Evolutionary conservation across 1,140 invertebrate genomes (phyloP), one percentile per base, ranked within the genome.

Genomic region (Mercenaria mercenaria): DNA sequence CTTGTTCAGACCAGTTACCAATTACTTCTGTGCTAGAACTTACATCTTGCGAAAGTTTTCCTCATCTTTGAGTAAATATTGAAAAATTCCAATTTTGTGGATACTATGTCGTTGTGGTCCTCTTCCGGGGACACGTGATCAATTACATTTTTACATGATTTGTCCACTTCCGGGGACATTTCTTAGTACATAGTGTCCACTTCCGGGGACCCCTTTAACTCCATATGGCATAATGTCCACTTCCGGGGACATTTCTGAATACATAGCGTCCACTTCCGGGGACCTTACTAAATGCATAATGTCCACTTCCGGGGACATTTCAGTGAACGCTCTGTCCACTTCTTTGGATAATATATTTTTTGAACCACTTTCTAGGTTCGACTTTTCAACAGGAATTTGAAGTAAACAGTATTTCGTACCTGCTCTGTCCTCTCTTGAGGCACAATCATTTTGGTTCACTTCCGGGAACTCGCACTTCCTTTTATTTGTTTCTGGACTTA

Each of bases 111-210:
- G 15, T 47, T 47, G 6, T 47, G 43, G 43, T 6, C 6, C 43
- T 8, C 15, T 47, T 8, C 15, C 43, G 43, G 43, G 15, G 6
- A 8, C 15, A 15, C 15, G 6, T 47, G 6, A 15, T 47, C 43
- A 8, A 47, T 15, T 8, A 15, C 43, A 6, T 47, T 47, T 15
- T 59, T 59, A 6, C 23, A 6, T 26, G 56, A 6, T n/a, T 59
- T 72, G 23, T 37, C 34, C 67, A 72, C 67, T 72, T 72, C 67
- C 67, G 67, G 32, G 67, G 56, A 20, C 56, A 59, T n/a, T 59
- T n/a, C 20, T 6, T n/a, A 59, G 6, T 23, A 47, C 43, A 47
- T 15, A 8, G 6, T 13, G 39, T 72, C 67, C 67, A 41, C 13
- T 15, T 72, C 32, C 67, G 26, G 18, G 43, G 43, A 50, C 39